These are phyloP conservation scores for Pluvialis apricaria DNA, from an alignment of 2,113 vertebrate species.

Conservation along the genomic window DNA sequence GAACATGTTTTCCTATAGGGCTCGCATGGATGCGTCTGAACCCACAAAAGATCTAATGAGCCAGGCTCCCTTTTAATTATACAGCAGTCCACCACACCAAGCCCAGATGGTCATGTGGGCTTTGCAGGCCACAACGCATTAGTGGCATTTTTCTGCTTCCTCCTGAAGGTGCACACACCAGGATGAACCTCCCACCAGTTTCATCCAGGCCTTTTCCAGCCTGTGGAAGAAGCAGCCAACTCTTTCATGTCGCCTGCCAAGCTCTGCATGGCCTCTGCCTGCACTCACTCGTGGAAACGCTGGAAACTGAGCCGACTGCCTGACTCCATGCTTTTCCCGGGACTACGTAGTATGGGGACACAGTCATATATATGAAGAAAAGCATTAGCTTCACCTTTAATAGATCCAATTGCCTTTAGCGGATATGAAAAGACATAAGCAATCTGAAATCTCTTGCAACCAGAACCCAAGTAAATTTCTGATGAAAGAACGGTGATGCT, in stretches of 20 bases:
- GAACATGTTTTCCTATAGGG: constrained; percentile 51
- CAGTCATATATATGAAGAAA: not conserved
- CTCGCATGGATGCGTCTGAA: constrained; percentile 24
- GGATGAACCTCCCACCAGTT: not conserved
- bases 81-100: not conserved
- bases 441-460: not conserved
- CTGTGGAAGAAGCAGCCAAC: not conserved
- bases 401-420: not conserved
- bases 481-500: not conserved
- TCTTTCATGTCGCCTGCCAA: not conserved
- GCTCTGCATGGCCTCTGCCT: not conserved
- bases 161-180: not conserved
- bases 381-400: not conserved
- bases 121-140: not conserved
- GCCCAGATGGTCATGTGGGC: not conserved
- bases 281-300: not conserved
- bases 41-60: constrained; percentile 2
- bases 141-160: not conserved
- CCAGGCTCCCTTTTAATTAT: constrained; percentile 1
- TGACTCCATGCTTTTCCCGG: not conserved
- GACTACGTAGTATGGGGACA: not conserved
- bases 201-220: not conserved
- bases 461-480: not conserved
- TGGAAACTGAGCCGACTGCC: not conserved
- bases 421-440: not conserved